A percentile compares a stretch with the other conserved stretches of the same genome.
These are phyloP conservation scores for Chrysochloris asiatica DNA, from an alignment of 2,113 vertebrate genomes.

Conservation along the genomic window DNA sequence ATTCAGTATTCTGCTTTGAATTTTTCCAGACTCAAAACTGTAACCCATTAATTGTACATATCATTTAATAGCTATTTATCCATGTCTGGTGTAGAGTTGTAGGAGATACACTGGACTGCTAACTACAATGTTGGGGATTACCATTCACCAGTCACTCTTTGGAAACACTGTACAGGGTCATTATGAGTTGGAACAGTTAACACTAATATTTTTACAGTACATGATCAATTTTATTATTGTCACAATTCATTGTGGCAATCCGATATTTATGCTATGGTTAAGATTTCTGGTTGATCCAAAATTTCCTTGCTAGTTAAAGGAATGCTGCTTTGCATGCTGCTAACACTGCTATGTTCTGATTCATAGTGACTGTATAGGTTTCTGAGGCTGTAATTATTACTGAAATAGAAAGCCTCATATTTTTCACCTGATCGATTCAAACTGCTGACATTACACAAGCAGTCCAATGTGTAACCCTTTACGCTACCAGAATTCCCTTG, in stretches of 20 bases:
- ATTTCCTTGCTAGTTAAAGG: background rate
- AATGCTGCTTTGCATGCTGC: background rate
- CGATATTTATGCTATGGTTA: background rate
- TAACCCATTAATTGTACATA: background rate
- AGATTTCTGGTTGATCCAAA: background rate
- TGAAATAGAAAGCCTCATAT: background rate
- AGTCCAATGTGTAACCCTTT: too few relatives aligned
- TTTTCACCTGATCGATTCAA: background rate
- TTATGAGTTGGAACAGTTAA: too few relatives aligned
- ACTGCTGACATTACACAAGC: too few relatives aligned
- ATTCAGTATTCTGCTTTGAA: background rate
- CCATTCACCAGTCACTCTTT: too few relatives aligned
- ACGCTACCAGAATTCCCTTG: too few relatives aligned
- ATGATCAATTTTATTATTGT: background rate
- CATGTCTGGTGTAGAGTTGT: too few relatives aligned
- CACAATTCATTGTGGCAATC: background rate
- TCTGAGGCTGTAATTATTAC: background rate
- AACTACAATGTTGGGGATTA: too few relatives aligned
- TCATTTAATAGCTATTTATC: background rate
- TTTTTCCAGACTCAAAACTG: background rate
- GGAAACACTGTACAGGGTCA: too few relatives aligned
- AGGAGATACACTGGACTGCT: too few relatives aligned
- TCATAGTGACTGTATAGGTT: too few relatives aligned
- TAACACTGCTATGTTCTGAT: too few relatives aligned
- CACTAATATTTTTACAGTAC: background rate